Evolutionary conservation across 2,888 invertebrate species (phyloP), one percentile per base, ranked within the genome.

Genomic region (Caradrina clavipalpis): DNA sequence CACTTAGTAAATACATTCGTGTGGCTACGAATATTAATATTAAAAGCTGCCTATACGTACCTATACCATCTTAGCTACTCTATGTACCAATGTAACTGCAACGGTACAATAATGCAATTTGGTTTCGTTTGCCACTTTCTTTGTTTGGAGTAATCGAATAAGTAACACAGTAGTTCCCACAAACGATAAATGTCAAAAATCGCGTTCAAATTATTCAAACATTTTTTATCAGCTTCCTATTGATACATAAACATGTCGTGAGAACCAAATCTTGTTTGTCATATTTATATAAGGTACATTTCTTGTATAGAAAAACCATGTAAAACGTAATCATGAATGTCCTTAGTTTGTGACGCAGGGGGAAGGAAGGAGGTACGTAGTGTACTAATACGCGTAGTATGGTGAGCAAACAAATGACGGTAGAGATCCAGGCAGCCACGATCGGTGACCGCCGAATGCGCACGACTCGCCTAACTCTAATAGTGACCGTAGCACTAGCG

Each of bases 281-380:
- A 53, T 26, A 62, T 45, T 5, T 45, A 45, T 45, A 22, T 15
- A 45, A 61, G 42, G 62, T 22, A 31, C 22, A 60, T 61, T 75
- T 66, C 60, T 51, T 57, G 59, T 19, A 31, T 17, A 17, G 47
- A 49, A 69, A 63, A 53, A 53, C 42, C 10, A 47, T 63, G 45
- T 57, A 61, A 69, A 61, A 56, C 22, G 84, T 78, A 55, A 70
- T 21, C 2, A n/a, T 47, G 35, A 65, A 56, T 80, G 83, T 85
- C 82, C 82, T 82, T 82, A 79, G 45, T 50, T 71, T 39, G 74
- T 91, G 91, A 91, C 90, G 90, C 85, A 88, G 78, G 71, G 91
- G 89, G 90, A 88, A 89, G 88, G 82, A 76, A 69, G 70, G 64
- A 60, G 65, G 17, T 45, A 17, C 45, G 45, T 45, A 45, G 5